Evolutionary conservation across 2,888 invertebrate genomes (phyloP).

Genomic region (Miltochrista miniata): DNA sequence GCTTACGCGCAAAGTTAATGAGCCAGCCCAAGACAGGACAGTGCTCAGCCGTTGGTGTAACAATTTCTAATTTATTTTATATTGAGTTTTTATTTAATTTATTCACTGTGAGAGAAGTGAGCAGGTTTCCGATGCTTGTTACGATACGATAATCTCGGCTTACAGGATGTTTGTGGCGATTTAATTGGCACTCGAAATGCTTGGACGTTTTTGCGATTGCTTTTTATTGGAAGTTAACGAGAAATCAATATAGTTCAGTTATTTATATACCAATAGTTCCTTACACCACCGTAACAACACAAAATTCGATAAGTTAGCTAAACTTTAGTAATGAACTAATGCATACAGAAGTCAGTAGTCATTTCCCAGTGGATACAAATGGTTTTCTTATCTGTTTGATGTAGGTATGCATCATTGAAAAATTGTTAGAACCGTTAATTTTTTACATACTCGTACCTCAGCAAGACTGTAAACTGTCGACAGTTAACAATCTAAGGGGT

Average conservation of each 20-base stretch:
- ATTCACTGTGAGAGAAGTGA: conserved; percentile 77
- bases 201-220: conserved; percentile 62
- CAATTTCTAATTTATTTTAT: conserved; percentile 77
- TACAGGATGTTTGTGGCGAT: conserved; percentile 79
- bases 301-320: too few species aligned
- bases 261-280: conserved; percentile 32
- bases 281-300: conserved; percentile 35
- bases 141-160: conserved; percentile 80
- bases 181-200: conserved; percentile 81
- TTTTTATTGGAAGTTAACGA: conserved; percentile 67
- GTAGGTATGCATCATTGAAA: too few species aligned
- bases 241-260: conserved; percentile 53
- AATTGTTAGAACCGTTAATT: too few species aligned
- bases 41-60: conserved; percentile 43
- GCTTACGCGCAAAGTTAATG: conserved; percentile 63
- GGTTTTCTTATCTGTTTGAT: too few species aligned
- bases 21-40: conserved; percentile 50
- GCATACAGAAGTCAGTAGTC: too few species aligned
- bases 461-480: too few species aligned
- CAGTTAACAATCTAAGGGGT: too few species aligned
- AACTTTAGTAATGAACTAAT: too few species aligned
- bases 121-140: conserved; percentile 76
- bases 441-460: too few species aligned
- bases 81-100: conserved; percentile 79
- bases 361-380: too few species aligned